Evolutionary conservation across 2,888 invertebrate genomes (phyloP).

Genomic region (Aromia moschata): DNA sequence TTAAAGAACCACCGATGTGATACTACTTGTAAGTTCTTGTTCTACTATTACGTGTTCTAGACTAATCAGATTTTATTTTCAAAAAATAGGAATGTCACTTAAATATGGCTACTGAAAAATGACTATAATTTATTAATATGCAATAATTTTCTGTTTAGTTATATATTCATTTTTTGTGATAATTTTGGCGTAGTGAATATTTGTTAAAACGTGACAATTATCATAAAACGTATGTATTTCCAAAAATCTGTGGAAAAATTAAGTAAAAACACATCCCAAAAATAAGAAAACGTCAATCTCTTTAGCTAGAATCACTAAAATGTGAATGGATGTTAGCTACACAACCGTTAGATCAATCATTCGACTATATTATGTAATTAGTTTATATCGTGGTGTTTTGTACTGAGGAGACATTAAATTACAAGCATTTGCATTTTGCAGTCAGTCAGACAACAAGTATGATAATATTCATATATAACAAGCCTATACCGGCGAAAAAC

Average conservation of each 20-base stretch:
- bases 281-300: no score
- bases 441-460: conserved; percentile 61
- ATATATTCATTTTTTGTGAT: no score
- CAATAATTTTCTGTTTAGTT: no score
- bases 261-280: no score
- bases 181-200: no score
- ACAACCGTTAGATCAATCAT: conserved; percentile 35
- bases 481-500: conserved; percentile 59
- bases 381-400: conserved; percentile 62
- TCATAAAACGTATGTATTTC: no score
- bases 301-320: no score
- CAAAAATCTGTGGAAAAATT: no score
- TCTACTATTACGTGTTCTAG: background rate
- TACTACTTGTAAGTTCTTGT: no score
- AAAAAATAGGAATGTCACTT: background rate
- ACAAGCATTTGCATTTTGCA: conserved; percentile 58
- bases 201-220: no score
- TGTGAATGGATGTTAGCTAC: conserved; percentile 36
- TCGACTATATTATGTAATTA: conserved; percentile 51
- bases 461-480: conserved; percentile 61
- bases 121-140: no score
- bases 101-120: no score
- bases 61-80: background rate
- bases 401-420: conserved; percentile 59
- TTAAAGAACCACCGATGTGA: background rate